A percentile compares a stretch with the other conserved stretches of the same genome.
Evolutionary conservation across 2,797 vertebrate genomes (phyloP).

Genomic region (Apogon talboti): DNA sequence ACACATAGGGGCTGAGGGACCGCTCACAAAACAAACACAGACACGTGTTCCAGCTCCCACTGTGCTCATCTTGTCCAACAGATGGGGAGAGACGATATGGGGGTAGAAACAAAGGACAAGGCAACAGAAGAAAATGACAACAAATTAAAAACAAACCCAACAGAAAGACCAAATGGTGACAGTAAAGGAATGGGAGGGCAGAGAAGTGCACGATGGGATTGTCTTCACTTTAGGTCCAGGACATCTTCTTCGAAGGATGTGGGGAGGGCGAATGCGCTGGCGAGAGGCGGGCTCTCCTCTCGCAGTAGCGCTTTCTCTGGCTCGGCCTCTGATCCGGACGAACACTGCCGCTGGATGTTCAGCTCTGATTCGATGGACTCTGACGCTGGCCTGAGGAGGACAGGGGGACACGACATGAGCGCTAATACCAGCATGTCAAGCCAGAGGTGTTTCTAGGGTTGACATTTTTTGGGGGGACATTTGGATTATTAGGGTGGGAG

Average conservation of each 20-base stretch:
- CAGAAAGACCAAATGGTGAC: slow-evolving; percentile 50
- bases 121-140: slow-evolving; percentile 22
- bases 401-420: slow-evolving; percentile 12
- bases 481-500: too few relatives aligned
- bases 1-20: slow-evolving; percentile 52
- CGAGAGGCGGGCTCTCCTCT: slow-evolving; percentile 84
- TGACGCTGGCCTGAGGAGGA: slow-evolving; percentile 84
- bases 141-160: slow-evolving; percentile 49
- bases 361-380: slow-evolving; percentile 85
- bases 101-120: slow-evolving; percentile 26
- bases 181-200: slow-evolving; percentile 46
- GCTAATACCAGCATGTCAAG: not conserved
- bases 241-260: slow-evolving; percentile 92
- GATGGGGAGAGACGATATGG: slow-evolving; percentile 36
- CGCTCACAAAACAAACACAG: slow-evolving; percentile 51
- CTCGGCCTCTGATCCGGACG: slow-evolving; percentile 85
- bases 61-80: slow-evolving; percentile 47
- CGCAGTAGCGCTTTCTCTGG: slow-evolving; percentile 78
- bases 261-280: slow-evolving; percentile 84
- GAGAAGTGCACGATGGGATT: slow-evolving; percentile 77
- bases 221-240: slow-evolving; percentile 95
- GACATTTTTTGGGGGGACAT: too few relatives aligned
- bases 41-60: slow-evolving; percentile 46
- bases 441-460: not conserved
- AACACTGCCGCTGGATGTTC: slow-evolving; percentile 83